phyloP scores from a whole-genome alignment of 2,797 vertebrate genomes.

The Sitta carolinensis region DNA sequence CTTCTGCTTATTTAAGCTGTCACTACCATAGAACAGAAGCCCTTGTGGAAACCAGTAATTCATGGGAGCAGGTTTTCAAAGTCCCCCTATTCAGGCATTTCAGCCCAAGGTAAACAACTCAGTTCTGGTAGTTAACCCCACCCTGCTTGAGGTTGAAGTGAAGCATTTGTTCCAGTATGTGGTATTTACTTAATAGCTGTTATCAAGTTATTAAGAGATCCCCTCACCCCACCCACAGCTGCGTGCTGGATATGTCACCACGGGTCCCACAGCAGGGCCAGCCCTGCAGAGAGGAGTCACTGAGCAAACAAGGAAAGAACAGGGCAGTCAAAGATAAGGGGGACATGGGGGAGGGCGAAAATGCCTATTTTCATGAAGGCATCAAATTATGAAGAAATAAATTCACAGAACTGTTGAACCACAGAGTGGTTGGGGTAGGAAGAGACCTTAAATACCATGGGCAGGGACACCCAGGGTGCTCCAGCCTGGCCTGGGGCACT shows the following conservation, averaged over 20 bases:
- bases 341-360: background rate
- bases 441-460: background rate
- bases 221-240: background rate
- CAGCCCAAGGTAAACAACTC: slow-evolving; percentile 50
- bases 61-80: slow-evolving; percentile 12
- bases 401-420: background rate
- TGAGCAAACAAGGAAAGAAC: background rate
- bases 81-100: background rate
- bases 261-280: background rate
- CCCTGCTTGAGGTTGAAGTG: slow-evolving; percentile 26
- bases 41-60: slow-evolving; percentile 4
- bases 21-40: background rate
- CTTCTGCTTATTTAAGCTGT: slow-evolving; percentile 33
- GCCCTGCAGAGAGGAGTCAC: background rate
- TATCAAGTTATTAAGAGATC: slow-evolving; percentile 36
- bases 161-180: slow-evolving; percentile 10
- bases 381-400: background rate
- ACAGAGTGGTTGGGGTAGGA: background rate
- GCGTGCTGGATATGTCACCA: background rate
- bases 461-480: background rate
- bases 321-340: background rate
- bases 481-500: background rate
- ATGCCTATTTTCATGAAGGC: background rate
- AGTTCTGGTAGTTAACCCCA: slow-evolving; percentile 27
- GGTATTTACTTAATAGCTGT: slow-evolving; percentile 43